These are phyloP conservation scores for Notiomystis cincta DNA, from an alignment of 2,113 vertebrate genomes.

Conservation along the genomic window DNA sequence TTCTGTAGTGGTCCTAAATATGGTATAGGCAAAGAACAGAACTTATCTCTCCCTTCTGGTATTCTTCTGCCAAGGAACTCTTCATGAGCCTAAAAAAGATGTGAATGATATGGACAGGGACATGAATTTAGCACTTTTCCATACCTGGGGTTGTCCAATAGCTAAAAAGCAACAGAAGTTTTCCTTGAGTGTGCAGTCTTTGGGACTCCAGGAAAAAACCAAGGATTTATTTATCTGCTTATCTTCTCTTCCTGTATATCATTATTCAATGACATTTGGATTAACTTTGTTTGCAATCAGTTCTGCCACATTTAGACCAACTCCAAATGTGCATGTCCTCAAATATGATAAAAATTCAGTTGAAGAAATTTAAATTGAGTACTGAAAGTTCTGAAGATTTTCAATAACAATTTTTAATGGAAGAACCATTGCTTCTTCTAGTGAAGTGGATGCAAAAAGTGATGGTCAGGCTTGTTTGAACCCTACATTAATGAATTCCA, in stretches of 20 bases:
- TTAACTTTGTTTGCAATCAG: constrained; percentile 30
- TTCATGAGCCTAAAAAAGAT: not conserved
- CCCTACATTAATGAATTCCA: not conserved
- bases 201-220: not conserved
- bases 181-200: not conserved
- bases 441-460: not conserved
- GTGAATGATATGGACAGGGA: not conserved
- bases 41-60: not conserved
- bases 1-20: not conserved
- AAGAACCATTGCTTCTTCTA: not conserved
- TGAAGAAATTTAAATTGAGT: not conserved
- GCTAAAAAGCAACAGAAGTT: not conserved
- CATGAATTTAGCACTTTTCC: not conserved
- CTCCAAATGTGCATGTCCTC: not conserved
- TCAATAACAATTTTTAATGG: not conserved
- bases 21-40: not conserved
- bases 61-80: not conserved
- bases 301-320: not conserved
- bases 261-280: not conserved
- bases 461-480: not conserved
- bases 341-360: not conserved
- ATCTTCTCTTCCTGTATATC: not conserved
- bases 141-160: not conserved
- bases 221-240: constrained; percentile 3
- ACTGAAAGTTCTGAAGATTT: not conserved